Evolutionary conservation across 2,888 invertebrate genomes (phyloP), one percentile per base, ranked within the genome.

Genomic region (Xanthia icteritia): DNA sequence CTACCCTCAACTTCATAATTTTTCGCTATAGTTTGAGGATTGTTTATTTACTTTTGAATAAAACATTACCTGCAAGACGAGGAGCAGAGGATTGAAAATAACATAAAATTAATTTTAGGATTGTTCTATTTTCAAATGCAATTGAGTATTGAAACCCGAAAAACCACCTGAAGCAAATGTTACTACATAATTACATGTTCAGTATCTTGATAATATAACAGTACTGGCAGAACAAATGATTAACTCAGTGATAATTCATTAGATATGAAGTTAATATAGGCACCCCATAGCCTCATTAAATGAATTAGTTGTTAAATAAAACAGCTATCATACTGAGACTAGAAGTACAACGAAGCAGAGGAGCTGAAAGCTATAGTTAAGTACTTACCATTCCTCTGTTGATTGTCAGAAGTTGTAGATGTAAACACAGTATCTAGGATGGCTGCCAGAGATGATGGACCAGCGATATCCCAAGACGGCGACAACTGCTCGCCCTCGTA

Each of bases 361-460:
- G 51, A 73, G 71, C 68, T 70, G 39, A 45, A 64, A 17, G n/a
- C 64, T 76, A 70, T 58, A 73, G 36, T 13, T 63, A 60, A 54
- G 42, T 78, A 75, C 42, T 75, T 93, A 96, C 96, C 96, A 93
- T 93, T 95, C 88, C 93, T 93, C 72, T 92, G 91, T 85, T 92
- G 94, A 89, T 89, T 93, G 82, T 95, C 95, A 83, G 94, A 93
- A 68, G 97, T 96, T 77, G 97, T 96, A 80, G 97, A 97, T 82
- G 97, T 96, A 91, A 97, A 97, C 81, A 97, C 97, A 81, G 97
- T 97, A 91, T 97, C 97, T 86, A 97, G 95, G 91, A 97, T 97
- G 92, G 97, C 97, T 72, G 97, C 97, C 86, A 97, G 90, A 17
- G 97, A 97, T 73, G 97, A 96, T 74, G 95, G 95, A 42, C 95